Evolutionary conservation across 2,888 invertebrate genomes (phyloP).

Genomic region (Drosophila recens): DNA sequence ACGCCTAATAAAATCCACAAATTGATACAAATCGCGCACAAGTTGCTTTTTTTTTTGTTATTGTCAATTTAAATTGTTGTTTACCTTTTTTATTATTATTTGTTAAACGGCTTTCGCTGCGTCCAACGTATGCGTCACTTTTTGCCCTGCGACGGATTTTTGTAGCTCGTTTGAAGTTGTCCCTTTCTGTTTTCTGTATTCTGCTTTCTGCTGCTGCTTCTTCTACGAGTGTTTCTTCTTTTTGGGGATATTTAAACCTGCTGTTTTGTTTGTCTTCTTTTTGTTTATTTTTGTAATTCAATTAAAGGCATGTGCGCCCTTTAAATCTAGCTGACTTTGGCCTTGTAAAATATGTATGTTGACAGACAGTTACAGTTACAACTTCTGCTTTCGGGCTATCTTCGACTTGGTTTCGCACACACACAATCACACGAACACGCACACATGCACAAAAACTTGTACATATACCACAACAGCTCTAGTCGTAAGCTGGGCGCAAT

Average conservation of each 20-base stretch:
- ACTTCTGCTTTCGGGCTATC: constrained; percentile 62
- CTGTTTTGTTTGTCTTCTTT: constrained; percentile 5
- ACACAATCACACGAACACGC: constrained; percentile 20
- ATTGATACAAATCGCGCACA: not conserved
- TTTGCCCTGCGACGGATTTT: constrained; percentile 49
- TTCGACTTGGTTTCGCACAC: constrained; percentile 49
- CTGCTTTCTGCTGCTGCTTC: constrained; percentile 8
- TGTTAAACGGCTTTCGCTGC: constrained; percentile 23
- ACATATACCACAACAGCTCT: constrained; percentile 37
- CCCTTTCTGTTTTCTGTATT: constrained; percentile 33
- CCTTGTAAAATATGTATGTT: constrained; percentile 53
- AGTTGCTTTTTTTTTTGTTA: not conserved
- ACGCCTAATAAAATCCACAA: constrained; percentile 1
- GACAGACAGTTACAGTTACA: constrained; percentile 54
- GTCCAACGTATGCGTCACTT: constrained; percentile 50
- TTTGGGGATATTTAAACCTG: constrained; percentile 6
- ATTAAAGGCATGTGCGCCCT: constrained; percentile 19
- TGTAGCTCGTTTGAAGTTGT: constrained; percentile 20
- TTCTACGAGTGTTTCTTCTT: constrained; percentile 28
- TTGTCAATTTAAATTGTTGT: constrained; percentile 32
- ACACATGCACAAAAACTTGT: constrained; percentile 33
- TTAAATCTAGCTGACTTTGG: constrained; percentile 43
- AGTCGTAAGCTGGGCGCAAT: constrained; percentile 42
- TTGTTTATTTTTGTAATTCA: constrained; percentile 4
- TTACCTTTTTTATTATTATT: constrained; percentile 43